phyloP scores from a whole-genome alignment of 2,888 invertebrate species.

The Tenthredo mesomela region DNA sequence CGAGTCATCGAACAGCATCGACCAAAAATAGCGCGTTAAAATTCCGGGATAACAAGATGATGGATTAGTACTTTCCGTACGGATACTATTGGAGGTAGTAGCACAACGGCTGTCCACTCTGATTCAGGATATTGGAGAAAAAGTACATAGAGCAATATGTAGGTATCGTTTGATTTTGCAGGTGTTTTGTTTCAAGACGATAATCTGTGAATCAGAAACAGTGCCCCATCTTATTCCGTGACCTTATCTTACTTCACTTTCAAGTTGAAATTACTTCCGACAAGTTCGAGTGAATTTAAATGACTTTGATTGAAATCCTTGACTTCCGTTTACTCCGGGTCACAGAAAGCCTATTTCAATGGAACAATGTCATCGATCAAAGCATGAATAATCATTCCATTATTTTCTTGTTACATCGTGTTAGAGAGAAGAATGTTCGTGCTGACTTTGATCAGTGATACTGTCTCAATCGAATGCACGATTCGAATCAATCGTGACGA shows the following conservation, averaged over 20 bases:
- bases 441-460: not conserved
- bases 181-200: not conserved
- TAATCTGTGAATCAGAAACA: not conserved
- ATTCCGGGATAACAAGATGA: not conserved
- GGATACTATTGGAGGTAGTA: not conserved
- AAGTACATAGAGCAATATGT: too few relatives aligned
- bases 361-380: not conserved
- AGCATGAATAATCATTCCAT: not conserved
- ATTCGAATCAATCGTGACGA: not conserved
- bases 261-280: not conserved
- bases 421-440: not conserved
- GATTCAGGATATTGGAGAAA: not conserved
- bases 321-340: slow-evolving; percentile 3
- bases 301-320: not conserved
- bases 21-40: not conserved
- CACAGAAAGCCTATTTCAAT: not conserved
- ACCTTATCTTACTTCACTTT: not conserved
- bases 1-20: not conserved
- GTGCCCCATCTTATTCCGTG: not conserved
- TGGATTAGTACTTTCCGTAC: not conserved
- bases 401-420: not conserved
- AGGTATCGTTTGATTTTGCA: not conserved
- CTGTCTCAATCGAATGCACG: not conserved
- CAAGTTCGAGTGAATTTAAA: not conserved
- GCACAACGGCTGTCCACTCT: not conserved